Percentiles rank a stretch among this genome's conserved stretches.
Evolutionary conservation across 2,113 vertebrate genomes (phyloP).

Genomic region (rabbit (Oryctolagus cuniculus)): mOryCun1.1 NC_091453.1:117937001-117937500

Average conservation of each 20-base stretch:
- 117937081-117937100: slow-evolving; percentile 77
- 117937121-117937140: slow-evolving; percentile 77
- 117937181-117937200: slow-evolving; percentile 76
- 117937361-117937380: slow-evolving; percentile 55
- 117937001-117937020: slow-evolving; percentile 91
- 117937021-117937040: slow-evolving; percentile 78
- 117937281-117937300: slow-evolving; percentile 53
- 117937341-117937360: slow-evolving; percentile 30
- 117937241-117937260: slow-evolving; percentile 69
- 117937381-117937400: slow-evolving; percentile 86
- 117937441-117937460: slow-evolving; percentile 35
- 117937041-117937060: slow-evolving; percentile 77
- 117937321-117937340: slow-evolving; percentile 55
- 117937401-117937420: slow-evolving; percentile 90
- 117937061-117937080: slow-evolving; percentile 77
- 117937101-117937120: slow-evolving; percentile 73
- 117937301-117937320: slow-evolving; percentile 60
- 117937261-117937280: slow-evolving; percentile 72
- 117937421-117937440: slow-evolving; percentile 81
- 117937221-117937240: slow-evolving; percentile 77
- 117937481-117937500: slow-evolving; percentile 38
- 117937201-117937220: slow-evolving; percentile 78
- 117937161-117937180: slow-evolving; percentile 73
- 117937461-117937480: neutral
- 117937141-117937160: slow-evolving; percentile 87